phyloP scores from a whole-genome alignment of 2,888 invertebrate genomes.

The Aspidiotus destructor region DNA sequence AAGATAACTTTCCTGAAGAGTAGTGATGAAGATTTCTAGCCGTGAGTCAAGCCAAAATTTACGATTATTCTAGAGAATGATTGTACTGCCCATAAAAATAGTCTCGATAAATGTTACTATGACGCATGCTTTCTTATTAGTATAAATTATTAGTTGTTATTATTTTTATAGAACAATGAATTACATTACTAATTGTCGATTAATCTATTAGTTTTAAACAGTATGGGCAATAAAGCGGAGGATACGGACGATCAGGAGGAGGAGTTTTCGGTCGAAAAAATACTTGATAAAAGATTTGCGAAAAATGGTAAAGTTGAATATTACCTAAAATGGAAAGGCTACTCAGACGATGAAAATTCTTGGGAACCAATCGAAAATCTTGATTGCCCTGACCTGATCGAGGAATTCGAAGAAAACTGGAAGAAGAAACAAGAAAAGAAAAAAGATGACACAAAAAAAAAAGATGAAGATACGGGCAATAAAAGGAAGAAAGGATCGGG shows the following conservation, averaged over 20 bases:
- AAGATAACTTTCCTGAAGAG: no score
- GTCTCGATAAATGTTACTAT: no score
- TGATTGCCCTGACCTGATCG: constrained; percentile 81
- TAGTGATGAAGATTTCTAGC: no score
- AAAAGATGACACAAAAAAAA: constrained; percentile 40
- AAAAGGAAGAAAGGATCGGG: constrained; percentile 9
- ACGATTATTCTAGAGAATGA: no score
- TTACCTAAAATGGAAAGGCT: constrained; percentile 69
- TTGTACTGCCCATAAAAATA: no score
- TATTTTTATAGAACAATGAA: not conserved
- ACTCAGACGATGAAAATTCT: constrained; percentile 80
- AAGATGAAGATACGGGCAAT: constrained; percentile 11
- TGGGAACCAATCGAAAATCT: constrained; percentile 93
- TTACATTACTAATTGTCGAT: not conserved
- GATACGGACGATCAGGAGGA: constrained; percentile 50
- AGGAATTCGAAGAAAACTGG: constrained; percentile 72
- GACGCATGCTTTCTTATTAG: no score
- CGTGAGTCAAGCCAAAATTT: no score
- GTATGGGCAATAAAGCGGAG: constrained; percentile 36
- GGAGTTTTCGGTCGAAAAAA: constrained; percentile 83
- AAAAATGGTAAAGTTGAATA: constrained; percentile 64
- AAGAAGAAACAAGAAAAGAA: constrained; percentile 55
- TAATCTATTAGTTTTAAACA: not conserved
- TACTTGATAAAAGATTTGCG: constrained; percentile 66
- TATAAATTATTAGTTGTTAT: no score